These are phyloP conservation scores for Catharus bicknelli DNA, from an alignment of 2,113 vertebrate species.

Conservation along the genomic window DNA sequence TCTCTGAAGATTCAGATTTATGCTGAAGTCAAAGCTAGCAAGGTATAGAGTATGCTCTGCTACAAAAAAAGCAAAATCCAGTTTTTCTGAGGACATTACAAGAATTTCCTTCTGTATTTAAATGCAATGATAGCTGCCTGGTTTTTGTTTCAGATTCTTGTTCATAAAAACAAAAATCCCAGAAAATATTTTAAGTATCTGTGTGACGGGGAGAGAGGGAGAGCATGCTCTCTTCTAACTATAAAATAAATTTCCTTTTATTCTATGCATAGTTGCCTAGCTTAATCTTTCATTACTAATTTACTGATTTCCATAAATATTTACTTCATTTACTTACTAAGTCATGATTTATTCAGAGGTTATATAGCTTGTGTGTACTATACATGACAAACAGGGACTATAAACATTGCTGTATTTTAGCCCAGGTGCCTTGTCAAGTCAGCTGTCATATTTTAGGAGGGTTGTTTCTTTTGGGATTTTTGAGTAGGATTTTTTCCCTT, in stretches of 20 bases:
- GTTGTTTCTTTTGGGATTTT: background rate
- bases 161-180: background rate
- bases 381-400: background rate
- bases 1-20: background rate
- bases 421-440: background rate
- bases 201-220: background rate
- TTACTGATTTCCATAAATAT: background rate
- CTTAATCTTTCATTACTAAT: background rate
- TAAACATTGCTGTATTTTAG: background rate
- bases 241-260: background rate
- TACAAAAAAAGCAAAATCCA: background rate
- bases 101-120: background rate
- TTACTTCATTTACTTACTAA: background rate
- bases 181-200: background rate
- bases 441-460: background rate
- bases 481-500: accelerated
- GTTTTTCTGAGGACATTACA: background rate
- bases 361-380: background rate
- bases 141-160: background rate
- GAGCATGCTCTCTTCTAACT: background rate
- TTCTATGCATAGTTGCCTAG: background rate
- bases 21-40: background rate
- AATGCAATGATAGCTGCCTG: background rate
- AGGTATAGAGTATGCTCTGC: background rate
- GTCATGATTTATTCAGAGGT: background rate